Base-by-base conservation (phyloP, 2,797 vertebrate genomes). In the Lacerta viridis region DNA sequence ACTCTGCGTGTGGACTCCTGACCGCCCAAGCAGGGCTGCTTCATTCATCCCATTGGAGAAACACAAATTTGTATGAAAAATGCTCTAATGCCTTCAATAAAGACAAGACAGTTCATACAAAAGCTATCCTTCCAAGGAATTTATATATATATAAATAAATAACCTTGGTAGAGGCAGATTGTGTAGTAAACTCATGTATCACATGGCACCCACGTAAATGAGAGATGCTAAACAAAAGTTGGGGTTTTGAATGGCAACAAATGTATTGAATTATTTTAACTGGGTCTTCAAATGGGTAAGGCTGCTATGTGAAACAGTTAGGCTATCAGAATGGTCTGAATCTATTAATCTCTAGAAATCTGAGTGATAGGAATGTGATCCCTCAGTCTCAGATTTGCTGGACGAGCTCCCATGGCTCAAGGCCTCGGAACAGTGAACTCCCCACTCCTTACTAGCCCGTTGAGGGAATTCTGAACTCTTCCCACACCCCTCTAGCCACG, bases 81-180 rank as follows among this genome's bases (percentile, higher is more conserved):
- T 74, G 76, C 82, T 29, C 82, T 29, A 88, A 80, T 64, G 23
- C 75, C 36, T 88, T 88, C 83, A 74, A 87, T 82, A 82, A 82
- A 74, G 43, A 64, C 79, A 41, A 71, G 36, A 79, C 46, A n/a
- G n/a, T 80, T 80, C 68, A 3, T 72, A 72, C 68, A 59, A 71
- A 25, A 78, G 25, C 33, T 72, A 29, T 80, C 33, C 77, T 87
- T 39, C 68, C 33, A 55, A 27, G 85, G 13, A 87, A 59, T 72
- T 59, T 33, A 33, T 11, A 85, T 23, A 77, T 85, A 50, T 3
- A 46, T 10, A 46, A 0, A 43, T 7, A 50, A 50, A 50, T 41
- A 43, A 66, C 36, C 74, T 77, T 43, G 61, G 41, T 33, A 83
- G n/a, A 15, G 41, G 39, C n/a, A 50, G 25, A 36, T 11, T 76